A percentile compares a stretch with the other conserved stretches of the same genome.
Evolutionary conservation across 2,113 vertebrate genomes (phyloP).

Genomic region (Corvus cornix): DNA sequence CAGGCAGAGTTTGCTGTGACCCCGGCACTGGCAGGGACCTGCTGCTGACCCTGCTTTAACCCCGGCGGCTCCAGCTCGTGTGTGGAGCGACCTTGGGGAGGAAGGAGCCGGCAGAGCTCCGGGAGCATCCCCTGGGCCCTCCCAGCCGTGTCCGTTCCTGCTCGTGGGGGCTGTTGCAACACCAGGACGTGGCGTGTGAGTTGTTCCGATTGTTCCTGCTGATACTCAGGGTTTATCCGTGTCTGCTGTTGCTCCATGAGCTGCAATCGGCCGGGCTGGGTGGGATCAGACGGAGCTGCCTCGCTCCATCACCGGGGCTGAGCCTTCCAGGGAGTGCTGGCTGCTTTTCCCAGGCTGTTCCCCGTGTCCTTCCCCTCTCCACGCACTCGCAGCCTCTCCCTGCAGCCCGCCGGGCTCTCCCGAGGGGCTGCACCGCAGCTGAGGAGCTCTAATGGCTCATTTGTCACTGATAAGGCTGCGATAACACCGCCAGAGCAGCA

Average conservation of each 20-base stretch:
- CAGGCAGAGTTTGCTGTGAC: background rate
- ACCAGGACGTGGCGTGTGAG: background rate
- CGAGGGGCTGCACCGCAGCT: background rate
- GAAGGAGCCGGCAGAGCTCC: background rate
- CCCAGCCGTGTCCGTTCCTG: background rate
- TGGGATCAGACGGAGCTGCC: background rate
- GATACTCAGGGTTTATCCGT: background rate
- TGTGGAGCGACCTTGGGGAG: background rate
- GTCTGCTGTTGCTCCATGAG: background rate
- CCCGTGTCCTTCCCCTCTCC: background rate
- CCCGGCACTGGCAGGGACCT: background rate
- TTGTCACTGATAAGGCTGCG: background rate
- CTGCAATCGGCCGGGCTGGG: background rate
- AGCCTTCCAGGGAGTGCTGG: background rate
- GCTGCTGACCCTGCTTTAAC: background rate
- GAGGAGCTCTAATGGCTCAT: background rate
- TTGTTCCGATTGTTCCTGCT: background rate
- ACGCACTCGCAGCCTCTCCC: background rate
- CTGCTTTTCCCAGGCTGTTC: background rate
- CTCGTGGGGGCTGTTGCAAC: background rate
- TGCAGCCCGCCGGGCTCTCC: background rate
- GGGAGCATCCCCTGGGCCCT: background rate
- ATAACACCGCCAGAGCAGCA: background rate
- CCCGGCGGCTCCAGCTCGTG: background rate
- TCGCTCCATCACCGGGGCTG: accelerated